phyloP scores from a whole-genome alignment of 2,797 vertebrate genomes.

The Cheracebus regulus region DNA sequence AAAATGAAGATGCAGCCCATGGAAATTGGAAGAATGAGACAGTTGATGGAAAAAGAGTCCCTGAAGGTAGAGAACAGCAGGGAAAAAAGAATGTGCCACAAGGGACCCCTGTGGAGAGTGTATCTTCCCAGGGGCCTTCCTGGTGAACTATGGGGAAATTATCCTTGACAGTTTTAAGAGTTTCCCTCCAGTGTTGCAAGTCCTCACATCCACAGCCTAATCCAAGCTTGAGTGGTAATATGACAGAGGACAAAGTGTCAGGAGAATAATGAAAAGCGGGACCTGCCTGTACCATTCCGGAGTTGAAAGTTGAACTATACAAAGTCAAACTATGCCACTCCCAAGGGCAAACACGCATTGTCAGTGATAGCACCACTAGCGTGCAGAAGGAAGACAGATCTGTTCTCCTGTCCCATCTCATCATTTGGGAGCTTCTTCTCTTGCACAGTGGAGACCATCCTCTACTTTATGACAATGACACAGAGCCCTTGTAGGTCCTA shows the following conservation, averaged over 20 bases:
- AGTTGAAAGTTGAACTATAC: not conserved
- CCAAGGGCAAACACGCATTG: not conserved
- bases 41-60: not conserved
- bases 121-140: not conserved
- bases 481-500: not conserved
- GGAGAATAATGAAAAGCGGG: no score
- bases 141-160: not conserved
- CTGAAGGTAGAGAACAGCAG: no score
- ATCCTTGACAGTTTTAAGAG: not conserved
- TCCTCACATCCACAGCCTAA: not conserved
- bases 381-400: not conserved
- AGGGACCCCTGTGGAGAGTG: not conserved
- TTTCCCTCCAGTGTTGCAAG: not conserved
- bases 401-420: not conserved
- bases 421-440: not conserved
- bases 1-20: not conserved
- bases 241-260: not conserved
- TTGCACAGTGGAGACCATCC: not conserved
- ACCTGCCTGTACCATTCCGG: not conserved
- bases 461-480: not conserved
- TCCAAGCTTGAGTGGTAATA: not conserved
- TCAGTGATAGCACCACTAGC: not conserved
- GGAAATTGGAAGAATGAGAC: not conserved
- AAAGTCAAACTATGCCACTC: not conserved
- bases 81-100: not conserved